Percentiles rank a stretch among this genome's conserved stretches.
Conservation (phyloP, 2,113 vertebrate species). For the Cairina moschata region DNA sequence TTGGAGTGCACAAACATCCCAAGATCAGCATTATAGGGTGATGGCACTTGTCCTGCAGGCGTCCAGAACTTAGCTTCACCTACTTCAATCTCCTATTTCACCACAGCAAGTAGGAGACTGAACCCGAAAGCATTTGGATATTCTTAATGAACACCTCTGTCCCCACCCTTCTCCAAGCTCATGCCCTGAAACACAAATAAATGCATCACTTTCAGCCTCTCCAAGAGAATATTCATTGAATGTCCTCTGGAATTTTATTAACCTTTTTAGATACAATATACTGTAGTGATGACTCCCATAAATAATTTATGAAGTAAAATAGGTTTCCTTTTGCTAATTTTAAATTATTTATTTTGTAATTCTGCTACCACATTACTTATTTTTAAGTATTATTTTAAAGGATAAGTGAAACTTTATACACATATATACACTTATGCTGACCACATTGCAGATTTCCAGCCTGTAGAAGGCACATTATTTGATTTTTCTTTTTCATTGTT, state of each 20-base stretch:
- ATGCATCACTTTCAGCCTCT: background rate
- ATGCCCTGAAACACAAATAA: background rate
- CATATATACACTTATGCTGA: background rate
- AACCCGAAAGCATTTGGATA: background rate
- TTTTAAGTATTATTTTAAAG: background rate
- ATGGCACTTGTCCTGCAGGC: background rate
- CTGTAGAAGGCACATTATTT: background rate
- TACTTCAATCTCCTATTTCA: background rate
- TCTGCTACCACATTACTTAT: background rate
- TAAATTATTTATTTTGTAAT: background rate
- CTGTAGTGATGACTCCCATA: background rate
- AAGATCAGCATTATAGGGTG: background rate
- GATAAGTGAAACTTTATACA: background rate
- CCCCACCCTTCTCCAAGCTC: background rate
- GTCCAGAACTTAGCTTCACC: background rate
- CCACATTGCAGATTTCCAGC: background rate
- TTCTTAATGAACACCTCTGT: background rate
- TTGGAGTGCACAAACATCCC: rapidly evolving
- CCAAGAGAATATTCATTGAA: background rate
- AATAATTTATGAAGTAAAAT: background rate
- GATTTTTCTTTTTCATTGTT: background rate
- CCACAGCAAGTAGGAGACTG: background rate
- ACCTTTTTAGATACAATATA: background rate
- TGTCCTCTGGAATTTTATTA: background rate
- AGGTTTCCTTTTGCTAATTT: background rate